Base-by-base conservation (phyloP, 2,113 vertebrate species). In the Chaenogobius annularis region DNA sequence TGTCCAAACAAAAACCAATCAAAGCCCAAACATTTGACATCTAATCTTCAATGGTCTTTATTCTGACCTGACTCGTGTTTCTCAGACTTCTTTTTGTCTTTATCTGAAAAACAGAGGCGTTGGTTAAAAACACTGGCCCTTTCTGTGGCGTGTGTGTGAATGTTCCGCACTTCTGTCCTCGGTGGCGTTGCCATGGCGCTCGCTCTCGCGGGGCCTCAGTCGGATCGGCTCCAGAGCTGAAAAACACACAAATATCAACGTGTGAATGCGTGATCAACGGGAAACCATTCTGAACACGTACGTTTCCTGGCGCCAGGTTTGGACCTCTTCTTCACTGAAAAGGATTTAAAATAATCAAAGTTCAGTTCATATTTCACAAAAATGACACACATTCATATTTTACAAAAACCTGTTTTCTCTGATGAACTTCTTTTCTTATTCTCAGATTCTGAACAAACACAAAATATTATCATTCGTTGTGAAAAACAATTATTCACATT, bases 181-280 rank as follows among this genome's bases (percentile, higher is more conserved):
- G n/a, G 89, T 89, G 0, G 55, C 73, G 0, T 89, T 91, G 0
- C 61, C 64, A 12, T 37, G 84, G 65, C n/a, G 81, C n/a, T 7
- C 14, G 1, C 22, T 3, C 10, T 81, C 59, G 46, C 83, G 79
- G 0, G 17, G 3, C 13, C 76, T 84, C 22, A 75, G 75, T 37
- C 75, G 70, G 66, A 85, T 17, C 1, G 72, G 83, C 58, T 77
- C 73, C 0, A 70, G 61, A 35, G 19, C 58, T 61, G 58, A 59
- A 59, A 59, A 12, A 12, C 44, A 50, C 22, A 26, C 23, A 10
- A 31, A 31, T 31, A 20, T 56, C 23, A 55, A 55, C 7, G 3
- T 9, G 6, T 54, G 15, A 12, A 58, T 22, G 8, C 26, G 9
- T 58, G 22, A 23, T 11, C n/a, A 58, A 13, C 1, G 11, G 9